phyloP scores from a whole-genome alignment of 2,113 vertebrate genomes.

The Chaetodon trifascialis region DNA sequence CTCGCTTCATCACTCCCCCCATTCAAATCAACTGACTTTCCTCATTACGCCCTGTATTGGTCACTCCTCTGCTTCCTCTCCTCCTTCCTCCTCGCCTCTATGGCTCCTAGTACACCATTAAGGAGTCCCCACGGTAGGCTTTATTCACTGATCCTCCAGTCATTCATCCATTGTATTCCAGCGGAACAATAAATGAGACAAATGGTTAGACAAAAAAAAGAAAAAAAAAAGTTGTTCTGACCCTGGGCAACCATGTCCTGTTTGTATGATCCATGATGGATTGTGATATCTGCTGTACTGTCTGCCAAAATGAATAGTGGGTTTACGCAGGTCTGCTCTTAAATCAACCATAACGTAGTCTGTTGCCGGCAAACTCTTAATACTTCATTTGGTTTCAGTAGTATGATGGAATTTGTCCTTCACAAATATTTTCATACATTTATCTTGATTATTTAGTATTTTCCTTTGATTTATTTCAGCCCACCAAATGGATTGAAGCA shows the following conservation, averaged over 20 bases:
- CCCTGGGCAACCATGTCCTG: conserved; percentile 16
- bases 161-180: conserved; percentile 42
- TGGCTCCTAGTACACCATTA: conserved; percentile 67
- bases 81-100: conserved; percentile 40
- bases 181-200: conserved; percentile 38
- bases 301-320: conserved; percentile 40
- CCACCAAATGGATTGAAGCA: background rate
- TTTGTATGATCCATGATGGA: conserved; percentile 30
- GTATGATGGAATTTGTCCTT: conserved; percentile 23
- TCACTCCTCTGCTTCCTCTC: conserved; percentile 51
- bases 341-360: conserved; percentile 21
- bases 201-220: conserved; percentile 15
- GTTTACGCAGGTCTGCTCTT: conserved; percentile 33
- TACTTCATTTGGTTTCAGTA: conserved; percentile 24
- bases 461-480: conserved; percentile 14
- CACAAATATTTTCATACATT: conserved; percentile 20
- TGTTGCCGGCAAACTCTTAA: conserved; percentile 2
- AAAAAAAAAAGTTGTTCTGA: conserved; percentile 23
- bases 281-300: conserved; percentile 29
- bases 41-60: conserved; percentile 54
- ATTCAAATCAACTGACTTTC: conserved; percentile 57
- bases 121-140: conserved; percentile 62
- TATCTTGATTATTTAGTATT: conserved; percentile 9
- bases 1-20: conserved; percentile 60
- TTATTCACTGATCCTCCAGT: conserved; percentile 52